Evolutionary conservation across 2,113 vertebrate species (phyloP), one percentile per base, ranked within the genome.

Genomic region (Cervus canadensis): DNA sequence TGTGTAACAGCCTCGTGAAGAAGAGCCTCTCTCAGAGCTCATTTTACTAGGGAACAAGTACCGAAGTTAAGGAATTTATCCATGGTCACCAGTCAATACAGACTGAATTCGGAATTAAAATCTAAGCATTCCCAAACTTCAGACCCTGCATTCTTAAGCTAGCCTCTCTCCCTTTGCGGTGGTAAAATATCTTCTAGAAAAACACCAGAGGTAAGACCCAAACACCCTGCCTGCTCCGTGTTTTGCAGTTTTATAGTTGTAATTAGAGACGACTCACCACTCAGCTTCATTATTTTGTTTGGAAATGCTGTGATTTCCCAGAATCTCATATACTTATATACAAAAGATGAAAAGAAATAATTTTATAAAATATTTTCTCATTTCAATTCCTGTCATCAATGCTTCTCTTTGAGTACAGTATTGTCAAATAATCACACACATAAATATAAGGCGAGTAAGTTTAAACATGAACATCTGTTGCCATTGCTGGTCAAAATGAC

Each of bases 391-490:
- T 33, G 13, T 93, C 48, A 89, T 60, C 11, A 26, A 36, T 78
- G 25, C 16, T 91, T 91, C 28, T 91, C 56, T 89, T 59, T 95
- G 78, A 83, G 79, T 62, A 52, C 15, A 56, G 14, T 33, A 25
- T 52, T 93, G 52, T 89, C 56, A 95, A 33, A 82, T 89, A 78
- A 74, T 45, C 86, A 74, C 14, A 45, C 36, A 43, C 50, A 59
- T 74, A 93, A 50, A 86, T 86, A 78, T 43, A 88, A 93, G 76
- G n/a, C 14, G n/a, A 89, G 13, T 54, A 86, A 54, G 25, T 89
- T 79, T 93, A 67, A 96, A 62, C 50, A 33, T 23, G 64, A 94
- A 56, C 52, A 57, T 91, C 60, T 97, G 82, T 85, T 97, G 54
- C 83, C 87, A 89, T 3, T 48, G 60, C 86, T 59, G 88, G 45